phyloP scores from a whole-genome alignment of 1,140 invertebrate genomes.

The Pseudomyrmex pallidus region DNA sequence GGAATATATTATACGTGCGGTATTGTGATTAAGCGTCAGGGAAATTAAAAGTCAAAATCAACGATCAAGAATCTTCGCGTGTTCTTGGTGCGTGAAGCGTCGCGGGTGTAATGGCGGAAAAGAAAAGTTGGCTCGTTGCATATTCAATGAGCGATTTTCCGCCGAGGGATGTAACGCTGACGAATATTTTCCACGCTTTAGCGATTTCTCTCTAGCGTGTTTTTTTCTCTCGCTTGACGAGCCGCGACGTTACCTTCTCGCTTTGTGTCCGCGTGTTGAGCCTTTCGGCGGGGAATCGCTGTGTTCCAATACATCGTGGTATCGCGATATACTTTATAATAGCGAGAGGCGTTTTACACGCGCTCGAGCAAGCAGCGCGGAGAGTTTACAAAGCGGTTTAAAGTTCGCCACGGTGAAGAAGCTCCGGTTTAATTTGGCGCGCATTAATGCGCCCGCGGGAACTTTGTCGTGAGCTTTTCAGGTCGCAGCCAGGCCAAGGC shows the following conservation, averaged over 20 bases:
- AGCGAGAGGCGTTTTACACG: slow-evolving; percentile 52
- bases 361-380: slow-evolving; percentile 41
- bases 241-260: slow-evolving; percentile 27
- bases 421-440: slow-evolving; percentile 74
- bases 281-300: slow-evolving; percentile 30
- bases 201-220: background rate
- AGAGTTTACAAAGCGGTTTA: slow-evolving; percentile 75
- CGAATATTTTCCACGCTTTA: slow-evolving; percentile 37
- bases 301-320: slow-evolving; percentile 57
- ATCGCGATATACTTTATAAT: slow-evolving; percentile 46
- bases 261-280: slow-evolving; percentile 33
- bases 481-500: slow-evolving; percentile 36
- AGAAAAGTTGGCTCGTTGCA: slow-evolving; percentile 28
- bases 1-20: no score
- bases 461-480: slow-evolving; percentile 65
- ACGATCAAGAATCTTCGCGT: background rate
- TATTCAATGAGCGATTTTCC: slow-evolving; percentile 31
- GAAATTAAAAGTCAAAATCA: background rate
- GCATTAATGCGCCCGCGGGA: slow-evolving; percentile 72
- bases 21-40: background rate
- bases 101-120: background rate
- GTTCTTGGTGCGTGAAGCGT: background rate
- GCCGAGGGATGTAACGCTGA: background rate
- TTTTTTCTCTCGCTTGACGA: slow-evolving; percentile 37
- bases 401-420: slow-evolving; percentile 68